Evolutionary conservation across 2,888 invertebrate species (phyloP), one percentile per base, ranked within the genome.

Genomic region (Willowsia nigromaculata): DNA sequence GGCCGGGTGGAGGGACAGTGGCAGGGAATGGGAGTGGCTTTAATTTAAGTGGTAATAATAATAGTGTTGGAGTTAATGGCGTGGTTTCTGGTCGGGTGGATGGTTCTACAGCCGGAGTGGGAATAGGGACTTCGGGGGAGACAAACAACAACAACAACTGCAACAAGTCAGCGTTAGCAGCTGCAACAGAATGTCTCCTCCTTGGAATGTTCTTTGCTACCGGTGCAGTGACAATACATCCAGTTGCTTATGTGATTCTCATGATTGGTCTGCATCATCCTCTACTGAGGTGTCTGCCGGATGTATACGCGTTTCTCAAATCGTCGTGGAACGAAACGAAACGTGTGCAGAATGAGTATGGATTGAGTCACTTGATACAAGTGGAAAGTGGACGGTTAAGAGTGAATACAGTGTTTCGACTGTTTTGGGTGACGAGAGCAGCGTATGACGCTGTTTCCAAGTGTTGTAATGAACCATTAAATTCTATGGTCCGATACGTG

Each of bases 381-480:
- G 91, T 91, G 3, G 92, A 93, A 62, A 91, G 92, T 88, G 90
- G 88, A 50, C 84, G 93, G 53, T 88, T 93, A 22, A 47, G 91
- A 78, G 90, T 93, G 13, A 93, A 93, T 68, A 91, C 91, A 1
- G 92, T 92, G 15, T 93, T 93, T 85, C 89, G 92, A 9, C 85
- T 93, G 1, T 93, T 93, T 68, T 93, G 93, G 93, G 88, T 92
- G 40, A 91, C 92, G n/a, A 83, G 92, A 80, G 93, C 93, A 27
- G 90, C 85, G 0, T 93, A 92, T 84, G 92, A 92, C 89, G 93
- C 92, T n/a, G 88, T 91, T 50, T 91, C 89, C 62, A 90, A 90
- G 25, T 92, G 91, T 80, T 92, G 91, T 71, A 91, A 92, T 90
- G 91, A 91, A 62, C 90, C 92, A 1, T 1, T 91, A 11, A 85